Evolutionary conservation across 2,797 vertebrate species (phyloP), one percentile per base, ranked within the genome.

Genomic region (Emydoidea blandingii): DNA sequence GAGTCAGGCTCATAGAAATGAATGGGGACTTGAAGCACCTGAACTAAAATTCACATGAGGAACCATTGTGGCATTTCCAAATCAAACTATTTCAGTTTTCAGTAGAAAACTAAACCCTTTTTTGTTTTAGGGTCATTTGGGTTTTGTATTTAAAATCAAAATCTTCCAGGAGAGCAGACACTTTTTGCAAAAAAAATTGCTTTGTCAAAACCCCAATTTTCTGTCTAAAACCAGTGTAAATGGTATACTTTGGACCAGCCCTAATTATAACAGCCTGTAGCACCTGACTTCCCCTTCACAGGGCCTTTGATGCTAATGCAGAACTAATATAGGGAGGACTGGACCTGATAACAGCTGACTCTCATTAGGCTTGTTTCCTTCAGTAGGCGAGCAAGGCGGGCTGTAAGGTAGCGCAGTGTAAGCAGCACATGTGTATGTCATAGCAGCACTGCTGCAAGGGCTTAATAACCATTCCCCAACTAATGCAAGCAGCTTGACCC

Each of bases 241-340:
- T 74, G 85, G 62, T 93, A 11, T 97, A 90, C 95, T 96, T 96
- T 96, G 94, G 68, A 93, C 94, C 44, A 95, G 81, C 95, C 92
- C 95, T 97, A 97, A 98, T 98, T 97, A 95, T 95, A 96, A 49
- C 91, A 92, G 97, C 89, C 96, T 98, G 96, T 86, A 91, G 97
- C 97, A 97, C 97, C 96, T 97, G 97, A 96, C 96, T 97, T 95
- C 90, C 94, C 37, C 94, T 97, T 96, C 88, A 83, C 91, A 91
- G 59, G 97, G 94, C 83, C 97, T 98, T 98, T 98, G 97, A 97
- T 97, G 97, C 93, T 95, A 96, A 97, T 96, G 97, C 97, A 98
- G 98, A 98, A 98, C 98, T 96, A 97, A 98, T 98, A 97, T 80
- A 97, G 94, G 92, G 90, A 80, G 89, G 94, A 89, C 85, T 44